Conservation (phyloP, 2,888 invertebrate genomes). For the Fragum sueziense region DNA sequence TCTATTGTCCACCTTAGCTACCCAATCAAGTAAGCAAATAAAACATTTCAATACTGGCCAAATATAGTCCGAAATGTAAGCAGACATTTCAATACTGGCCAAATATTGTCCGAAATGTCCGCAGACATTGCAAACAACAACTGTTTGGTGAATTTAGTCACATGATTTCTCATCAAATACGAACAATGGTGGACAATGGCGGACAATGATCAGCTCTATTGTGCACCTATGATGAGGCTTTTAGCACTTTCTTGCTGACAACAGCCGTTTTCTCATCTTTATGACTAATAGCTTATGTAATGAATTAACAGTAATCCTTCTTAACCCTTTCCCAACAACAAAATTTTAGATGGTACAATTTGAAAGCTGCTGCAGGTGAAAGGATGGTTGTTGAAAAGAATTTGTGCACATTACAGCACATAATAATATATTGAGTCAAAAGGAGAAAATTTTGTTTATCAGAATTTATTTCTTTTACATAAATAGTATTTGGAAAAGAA, state of each 20-base stretch:
- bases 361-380: too few species aligned
- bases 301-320: too few species aligned
- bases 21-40: slow-evolving; percentile 1
- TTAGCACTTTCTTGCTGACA: slow-evolving; percentile 12
- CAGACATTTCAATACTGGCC: slow-evolving; percentile 15
- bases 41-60: slow-evolving; percentile 29
- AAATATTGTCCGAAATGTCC: slow-evolving; percentile 25
- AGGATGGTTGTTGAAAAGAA: too few species aligned
- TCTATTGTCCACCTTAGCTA: not conserved
- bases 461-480: too few species aligned
- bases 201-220: too few species aligned
- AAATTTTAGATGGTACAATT: too few species aligned
- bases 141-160: slow-evolving; percentile 23
- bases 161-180: slow-evolving; percentile 6
- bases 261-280: not conserved
- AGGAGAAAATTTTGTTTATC: too few species aligned
- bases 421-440: too few species aligned
- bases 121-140: slow-evolving; percentile 17
- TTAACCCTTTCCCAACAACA: too few species aligned
- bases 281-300: not conserved
- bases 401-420: too few species aligned
- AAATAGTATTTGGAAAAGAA: too few species aligned
- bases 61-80: slow-evolving; percentile 19
- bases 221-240: slow-evolving; percentile 3
- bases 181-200: too few species aligned